These are phyloP conservation scores for Lamproptera curius DNA, from an alignment of 2,888 invertebrate species.

Conservation along the genomic window DNA sequence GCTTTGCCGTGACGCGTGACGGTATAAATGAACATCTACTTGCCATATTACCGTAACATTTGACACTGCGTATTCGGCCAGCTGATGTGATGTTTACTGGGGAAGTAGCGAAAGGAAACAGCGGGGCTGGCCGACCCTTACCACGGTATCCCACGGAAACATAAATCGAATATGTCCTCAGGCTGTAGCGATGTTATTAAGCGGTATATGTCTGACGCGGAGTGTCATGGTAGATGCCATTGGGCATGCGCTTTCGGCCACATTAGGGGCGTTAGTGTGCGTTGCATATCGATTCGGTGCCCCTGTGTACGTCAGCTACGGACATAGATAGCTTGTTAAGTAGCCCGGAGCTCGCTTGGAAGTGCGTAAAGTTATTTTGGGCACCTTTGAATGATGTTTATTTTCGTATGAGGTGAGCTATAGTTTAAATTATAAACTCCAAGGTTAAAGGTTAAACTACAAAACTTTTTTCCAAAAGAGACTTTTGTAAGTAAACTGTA, in stretches of 20 bases:
- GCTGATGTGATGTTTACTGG: slow-evolving; percentile 73
- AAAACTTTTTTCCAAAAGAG: too few species aligned
- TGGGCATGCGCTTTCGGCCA: slow-evolving; percentile 56
- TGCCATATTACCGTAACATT: slow-evolving; percentile 62
- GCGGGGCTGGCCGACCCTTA: slow-evolving; percentile 46
- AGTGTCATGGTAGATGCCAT: slow-evolving; percentile 52
- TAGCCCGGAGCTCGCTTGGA: slow-evolving; percentile 36
- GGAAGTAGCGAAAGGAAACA: slow-evolving; percentile 54
- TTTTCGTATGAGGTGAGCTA: neutral
- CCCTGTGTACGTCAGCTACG: slow-evolving; percentile 67
- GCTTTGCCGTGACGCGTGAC: slow-evolving; percentile 35
- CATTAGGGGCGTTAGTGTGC: slow-evolving; percentile 50
- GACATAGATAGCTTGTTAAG: slow-evolving; percentile 47
- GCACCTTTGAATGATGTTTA: slow-evolving; percentile 45
- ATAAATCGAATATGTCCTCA: slow-evolving; percentile 39
- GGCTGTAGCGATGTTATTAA: slow-evolving; percentile 37
- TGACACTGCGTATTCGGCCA: slow-evolving; percentile 61
- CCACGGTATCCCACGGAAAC: slow-evolving; percentile 43
- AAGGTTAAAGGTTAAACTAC: too few species aligned
- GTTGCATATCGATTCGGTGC: slow-evolving; percentile 66
- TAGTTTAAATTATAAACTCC: slow-evolving; percentile 1
- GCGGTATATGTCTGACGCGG: slow-evolving; percentile 37
- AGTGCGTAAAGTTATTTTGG: slow-evolving; percentile 56
- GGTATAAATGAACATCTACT: slow-evolving; percentile 41
- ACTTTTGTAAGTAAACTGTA: too few species aligned